These are phyloP conservation scores for Xylocopa sonorina DNA, from an alignment of 1,140 invertebrate genomes.

Conservation along the genomic window DNA sequence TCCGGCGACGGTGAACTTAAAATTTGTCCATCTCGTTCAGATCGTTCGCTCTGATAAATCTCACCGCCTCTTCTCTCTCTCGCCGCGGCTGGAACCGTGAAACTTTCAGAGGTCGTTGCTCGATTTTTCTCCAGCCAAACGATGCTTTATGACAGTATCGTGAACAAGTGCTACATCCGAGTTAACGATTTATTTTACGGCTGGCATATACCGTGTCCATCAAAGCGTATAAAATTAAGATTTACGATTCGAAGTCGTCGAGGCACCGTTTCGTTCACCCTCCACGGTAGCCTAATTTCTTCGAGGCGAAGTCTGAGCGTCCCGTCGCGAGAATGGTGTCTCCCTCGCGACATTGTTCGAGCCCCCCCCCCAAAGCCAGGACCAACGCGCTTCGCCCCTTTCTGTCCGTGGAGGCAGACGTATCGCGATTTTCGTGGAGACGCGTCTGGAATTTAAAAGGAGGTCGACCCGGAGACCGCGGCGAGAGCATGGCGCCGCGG, in stretches of 20 bases:
- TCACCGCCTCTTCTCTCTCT: too few species aligned
- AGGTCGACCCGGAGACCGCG: background rate
- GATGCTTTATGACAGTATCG: too few species aligned
- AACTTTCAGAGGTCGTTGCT: conserved; percentile 58
- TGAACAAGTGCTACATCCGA: too few species aligned
- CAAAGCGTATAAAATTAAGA: too few species aligned
- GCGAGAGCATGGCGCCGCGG: background rate
- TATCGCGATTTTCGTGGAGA: background rate
- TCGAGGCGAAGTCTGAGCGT: too few species aligned
- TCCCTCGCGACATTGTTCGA: background rate
- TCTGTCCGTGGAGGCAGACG: background rate
- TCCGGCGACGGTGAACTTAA: conserved; percentile 27
- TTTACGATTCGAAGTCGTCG: too few species aligned
- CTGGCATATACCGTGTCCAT: too few species aligned
- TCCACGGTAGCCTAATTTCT: background rate
- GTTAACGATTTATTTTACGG: too few species aligned
- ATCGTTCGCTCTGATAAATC: conserved; percentile 54
- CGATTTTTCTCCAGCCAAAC: too few species aligned
- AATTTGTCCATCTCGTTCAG: conserved; percentile 53
- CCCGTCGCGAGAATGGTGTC: too few species aligned
- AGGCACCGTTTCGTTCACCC: too few species aligned
- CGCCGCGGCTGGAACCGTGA: conserved; percentile 7
- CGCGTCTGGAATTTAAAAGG: conserved; percentile 34
- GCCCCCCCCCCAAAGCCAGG: background rate
- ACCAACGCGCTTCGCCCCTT: background rate